Evolutionary conservation across 2,797 vertebrate species (phyloP).

Genomic region (Pantherophis vulpinus): DNA sequence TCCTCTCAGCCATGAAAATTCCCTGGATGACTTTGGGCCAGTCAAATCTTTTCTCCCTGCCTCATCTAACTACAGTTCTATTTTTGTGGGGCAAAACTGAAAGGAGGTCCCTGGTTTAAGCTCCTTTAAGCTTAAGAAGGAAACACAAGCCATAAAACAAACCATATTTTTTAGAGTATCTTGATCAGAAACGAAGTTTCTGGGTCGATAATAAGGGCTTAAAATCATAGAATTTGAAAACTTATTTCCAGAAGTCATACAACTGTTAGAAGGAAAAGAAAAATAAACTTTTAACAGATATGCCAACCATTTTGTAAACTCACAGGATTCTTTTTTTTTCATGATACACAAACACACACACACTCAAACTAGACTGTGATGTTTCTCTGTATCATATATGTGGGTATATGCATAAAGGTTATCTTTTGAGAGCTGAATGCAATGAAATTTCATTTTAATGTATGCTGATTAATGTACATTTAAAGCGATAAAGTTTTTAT

Average conservation of each 20-base stretch:
- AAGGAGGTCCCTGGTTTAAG: background rate
- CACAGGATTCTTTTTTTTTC: too few relatives aligned
- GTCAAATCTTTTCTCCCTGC: background rate
- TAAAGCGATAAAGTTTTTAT: too few relatives aligned
- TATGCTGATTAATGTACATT: too few relatives aligned
- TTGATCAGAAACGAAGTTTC: conserved; percentile 59
- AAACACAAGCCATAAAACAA: conserved; percentile 28
- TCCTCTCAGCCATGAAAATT: background rate
- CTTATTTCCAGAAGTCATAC: conserved; percentile 54
- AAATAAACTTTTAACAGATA: conserved; percentile 55
- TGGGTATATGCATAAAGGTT: too few relatives aligned
- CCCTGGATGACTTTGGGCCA: background rate
- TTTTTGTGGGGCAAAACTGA: background rate
- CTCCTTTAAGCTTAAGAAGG: conserved; percentile 29
- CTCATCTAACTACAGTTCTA: background rate
- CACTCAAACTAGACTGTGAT: too few relatives aligned
- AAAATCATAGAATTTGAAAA: conserved; percentile 61
- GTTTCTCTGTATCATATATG: too few relatives aligned
- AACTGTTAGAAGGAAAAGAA: conserved; percentile 52
- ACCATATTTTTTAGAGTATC: conserved; percentile 45
- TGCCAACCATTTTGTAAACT: background rate
- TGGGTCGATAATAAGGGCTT: conserved; percentile 61
- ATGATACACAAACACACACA: too few relatives aligned
- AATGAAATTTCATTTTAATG: too few relatives aligned
- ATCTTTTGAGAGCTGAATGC: too few relatives aligned